phyloP scores from a whole-genome alignment of 1,140 invertebrate species.

The Caenorhabditis inopinata region DNA sequence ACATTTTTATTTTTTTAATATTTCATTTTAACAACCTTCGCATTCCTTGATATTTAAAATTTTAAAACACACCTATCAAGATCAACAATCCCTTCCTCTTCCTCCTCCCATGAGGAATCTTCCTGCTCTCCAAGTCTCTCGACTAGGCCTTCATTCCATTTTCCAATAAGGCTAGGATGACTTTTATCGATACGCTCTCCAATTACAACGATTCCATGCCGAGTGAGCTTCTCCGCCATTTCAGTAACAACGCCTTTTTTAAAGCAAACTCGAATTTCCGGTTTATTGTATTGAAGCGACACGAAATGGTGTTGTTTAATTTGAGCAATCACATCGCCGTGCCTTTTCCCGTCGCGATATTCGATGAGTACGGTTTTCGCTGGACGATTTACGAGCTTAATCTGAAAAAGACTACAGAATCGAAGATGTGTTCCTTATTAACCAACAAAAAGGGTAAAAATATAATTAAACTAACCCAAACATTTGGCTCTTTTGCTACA shows the following conservation, averaged over 20 bases:
- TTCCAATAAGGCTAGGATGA: neutral
- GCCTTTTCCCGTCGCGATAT: neutral
- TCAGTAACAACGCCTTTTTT: constrained; percentile 13
- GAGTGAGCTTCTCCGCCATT: constrained; percentile 39
- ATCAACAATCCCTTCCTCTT: neutral
- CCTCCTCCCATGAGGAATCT: neutral
- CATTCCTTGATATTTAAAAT: no score
- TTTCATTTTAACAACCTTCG: no score
- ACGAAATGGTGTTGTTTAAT: neutral
- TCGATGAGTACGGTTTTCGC: constrained; percentile 10
- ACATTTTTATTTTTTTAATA: no score
- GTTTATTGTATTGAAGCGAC: neutral
- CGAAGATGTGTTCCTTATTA: no score
- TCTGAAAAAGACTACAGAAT: neutral
- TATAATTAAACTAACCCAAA: neutral
- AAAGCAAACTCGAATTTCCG: neutral
- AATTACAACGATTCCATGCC: constrained; percentile 36
- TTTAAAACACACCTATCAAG: no score
- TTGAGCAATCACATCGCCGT: neutral
- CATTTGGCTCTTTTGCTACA: neutral
- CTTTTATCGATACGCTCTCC: constrained; percentile 17
- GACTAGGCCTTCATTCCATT: neutral
- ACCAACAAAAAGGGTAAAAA: no score
- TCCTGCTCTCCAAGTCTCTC: neutral
- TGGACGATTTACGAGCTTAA: neutral